phyloP scores from a whole-genome alignment of 2,797 vertebrate genomes.

The Strix occidentalis region DNA sequence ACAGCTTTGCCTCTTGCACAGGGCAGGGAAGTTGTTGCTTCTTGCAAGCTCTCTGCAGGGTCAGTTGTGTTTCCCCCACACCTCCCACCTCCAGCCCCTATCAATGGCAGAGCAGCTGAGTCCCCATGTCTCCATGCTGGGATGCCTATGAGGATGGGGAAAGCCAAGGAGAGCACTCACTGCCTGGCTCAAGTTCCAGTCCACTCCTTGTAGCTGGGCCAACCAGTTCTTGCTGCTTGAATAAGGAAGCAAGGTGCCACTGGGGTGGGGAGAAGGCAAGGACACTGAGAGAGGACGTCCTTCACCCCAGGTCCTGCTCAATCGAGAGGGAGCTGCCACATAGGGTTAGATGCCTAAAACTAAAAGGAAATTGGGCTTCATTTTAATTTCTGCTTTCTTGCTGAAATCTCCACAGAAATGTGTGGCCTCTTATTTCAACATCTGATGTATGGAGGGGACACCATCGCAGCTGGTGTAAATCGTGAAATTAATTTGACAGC shows the following conservation, averaged over 20 bases:
- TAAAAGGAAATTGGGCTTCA: not conserved
- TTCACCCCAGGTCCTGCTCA: not conserved
- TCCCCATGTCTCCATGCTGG: not conserved
- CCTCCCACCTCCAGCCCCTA: not conserved
- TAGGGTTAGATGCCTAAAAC: not conserved
- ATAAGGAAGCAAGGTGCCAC: not conserved
- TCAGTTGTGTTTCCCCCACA: rapidly evolving
- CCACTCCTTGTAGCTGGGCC: not conserved
- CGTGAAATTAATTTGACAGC: not conserved
- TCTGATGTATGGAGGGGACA: not conserved
- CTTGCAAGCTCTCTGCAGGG: not conserved
- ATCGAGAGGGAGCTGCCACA: not conserved
- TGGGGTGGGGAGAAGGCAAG: rapidly evolving
- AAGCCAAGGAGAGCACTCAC: not conserved
- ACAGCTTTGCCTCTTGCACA: not conserved
- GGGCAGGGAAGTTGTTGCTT: not conserved
- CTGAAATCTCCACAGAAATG: not conserved
- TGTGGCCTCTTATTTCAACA: not conserved
- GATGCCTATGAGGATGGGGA: not conserved
- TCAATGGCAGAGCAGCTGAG: not conserved
- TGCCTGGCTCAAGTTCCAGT: not conserved
- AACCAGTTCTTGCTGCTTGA: not conserved
- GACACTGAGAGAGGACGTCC: not conserved
- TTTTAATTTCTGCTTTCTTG: not conserved
- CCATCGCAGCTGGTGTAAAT: not conserved